Evolutionary conservation across 2,797 vertebrate species (phyloP), one percentile per base, ranked within the genome.

Genomic region (Pelobates cultripes): DNA sequence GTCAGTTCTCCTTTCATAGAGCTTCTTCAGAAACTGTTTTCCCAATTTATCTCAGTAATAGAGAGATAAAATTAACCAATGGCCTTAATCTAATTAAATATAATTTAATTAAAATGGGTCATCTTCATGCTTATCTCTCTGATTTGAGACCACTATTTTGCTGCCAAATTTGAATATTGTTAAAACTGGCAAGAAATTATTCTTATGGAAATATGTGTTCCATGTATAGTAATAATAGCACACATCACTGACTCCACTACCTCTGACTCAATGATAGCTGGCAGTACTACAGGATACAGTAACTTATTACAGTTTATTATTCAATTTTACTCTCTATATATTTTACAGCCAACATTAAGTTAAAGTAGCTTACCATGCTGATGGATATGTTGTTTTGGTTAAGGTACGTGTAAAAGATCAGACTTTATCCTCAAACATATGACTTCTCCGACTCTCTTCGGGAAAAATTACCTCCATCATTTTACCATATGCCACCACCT

Each of bases 231-330:
- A 81, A 71, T 57, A 76, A 53, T 81, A 73, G 76, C 80, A 76
- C 80, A 81, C 79, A 81, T 81, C 79, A 81, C 67, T 76, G 44
- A 73, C 75, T 81, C 73, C 67, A 71, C 76, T 81, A 81, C 73
- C 45, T 76, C 73, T 81, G 80, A 81, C 80, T 76, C 80, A 76
- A 44, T 81, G 45, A 13, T 66, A 70, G 75, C 68, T 81, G 80
- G 80, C 80, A 81, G 68, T 40, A 13, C 61, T 64, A 15, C 42
- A 73, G 67, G 60, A 81, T 69, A 75, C 9, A 14, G 75, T 81
- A 76, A 76, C 70, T 81, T 81, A 81, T 71, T 76, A 76, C 66
- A 76, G 64, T 81, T 45, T 53, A 70, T 55, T 64, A 76, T 69
- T 44, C 41, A 63, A 76, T 81, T 70, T 81, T 76, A 81, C 17